Conservation (phyloP, 2,888 invertebrate genomes). For the Pammene fasciana region DNA sequence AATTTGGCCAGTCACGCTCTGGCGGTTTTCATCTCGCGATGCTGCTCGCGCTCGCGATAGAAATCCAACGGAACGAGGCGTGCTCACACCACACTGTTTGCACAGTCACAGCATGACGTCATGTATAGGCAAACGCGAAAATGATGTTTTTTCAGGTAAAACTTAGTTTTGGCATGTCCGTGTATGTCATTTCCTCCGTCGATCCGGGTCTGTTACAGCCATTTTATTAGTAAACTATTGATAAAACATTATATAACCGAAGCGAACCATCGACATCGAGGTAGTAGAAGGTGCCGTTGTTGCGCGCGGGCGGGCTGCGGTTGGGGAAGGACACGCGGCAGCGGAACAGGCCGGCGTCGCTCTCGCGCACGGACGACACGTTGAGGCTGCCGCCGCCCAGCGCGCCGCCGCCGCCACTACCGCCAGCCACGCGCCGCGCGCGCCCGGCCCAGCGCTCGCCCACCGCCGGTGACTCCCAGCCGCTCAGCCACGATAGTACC, state of each 20-base stretch:
- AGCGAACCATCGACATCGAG: conserved; percentile 92
- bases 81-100: neutral
- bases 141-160: no score
- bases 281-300: conserved; percentile 95
- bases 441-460: conserved; percentile 91
- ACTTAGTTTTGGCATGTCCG: no score
- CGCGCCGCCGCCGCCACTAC: conserved; percentile 84
- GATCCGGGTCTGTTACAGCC: no score
- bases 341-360: conserved; percentile 96
- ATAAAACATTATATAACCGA: no score
- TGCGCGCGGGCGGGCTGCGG: conserved; percentile 91
- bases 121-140: no score
- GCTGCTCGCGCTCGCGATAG: no score
- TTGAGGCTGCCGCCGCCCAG: conserved; percentile 89
- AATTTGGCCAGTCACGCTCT: no score
- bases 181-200: no score
- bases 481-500: conserved; percentile 92
- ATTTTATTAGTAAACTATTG: no score
- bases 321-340: conserved; percentile 95
- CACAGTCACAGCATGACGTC: neutral
- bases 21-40: no score
- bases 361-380: conserved; percentile 92
- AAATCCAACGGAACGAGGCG: neutral
- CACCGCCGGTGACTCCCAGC: conserved; percentile 87
- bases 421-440: conserved; percentile 84